A percentile compares a stretch with the other conserved stretches of the same genome.
Evolutionary conservation across 2,113 vertebrate genomes (phyloP).

Genomic region (Gorsachius goisagi): DNA sequence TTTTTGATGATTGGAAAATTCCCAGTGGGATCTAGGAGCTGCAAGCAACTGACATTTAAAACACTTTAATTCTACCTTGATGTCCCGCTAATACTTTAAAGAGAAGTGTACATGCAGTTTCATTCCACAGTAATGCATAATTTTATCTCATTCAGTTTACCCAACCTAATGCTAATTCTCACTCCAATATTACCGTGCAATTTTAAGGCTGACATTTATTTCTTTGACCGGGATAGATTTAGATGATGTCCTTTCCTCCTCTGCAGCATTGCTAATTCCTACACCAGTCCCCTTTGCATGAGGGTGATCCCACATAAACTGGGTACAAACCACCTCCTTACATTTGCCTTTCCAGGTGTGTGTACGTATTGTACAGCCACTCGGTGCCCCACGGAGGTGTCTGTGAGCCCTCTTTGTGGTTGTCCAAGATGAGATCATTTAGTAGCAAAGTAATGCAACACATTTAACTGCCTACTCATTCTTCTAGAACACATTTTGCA

Average conservation of each 20-base stretch:
- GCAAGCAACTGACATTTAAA: neutral
- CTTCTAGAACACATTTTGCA: neutral
- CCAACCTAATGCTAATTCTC: neutral
- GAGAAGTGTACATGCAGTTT: neutral
- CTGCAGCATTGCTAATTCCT: neutral
- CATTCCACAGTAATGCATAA: neutral
- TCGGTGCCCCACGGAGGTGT: neutral
- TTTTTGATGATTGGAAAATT: neutral
- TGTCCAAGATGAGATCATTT: neutral
- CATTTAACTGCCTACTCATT: neutral
- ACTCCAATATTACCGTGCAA: neutral
- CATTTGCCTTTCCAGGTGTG: fast-evolving
- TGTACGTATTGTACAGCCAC: fast-evolving
- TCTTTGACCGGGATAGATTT: neutral
- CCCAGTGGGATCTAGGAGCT: neutral
- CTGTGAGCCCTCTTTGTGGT: neutral
- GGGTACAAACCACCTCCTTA: neutral
- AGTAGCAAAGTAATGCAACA: fast-evolving
- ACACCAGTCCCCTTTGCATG: too few species aligned
- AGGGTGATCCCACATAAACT: fast-evolving
- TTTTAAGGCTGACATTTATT: neutral
- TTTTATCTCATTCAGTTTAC: neutral
- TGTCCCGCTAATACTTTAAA: neutral
- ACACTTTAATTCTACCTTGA: neutral
- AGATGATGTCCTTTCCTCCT: neutral